Evolutionary conservation across 2,888 invertebrate species (phyloP).

Genomic region (Drosophila peninsularis): DNA sequence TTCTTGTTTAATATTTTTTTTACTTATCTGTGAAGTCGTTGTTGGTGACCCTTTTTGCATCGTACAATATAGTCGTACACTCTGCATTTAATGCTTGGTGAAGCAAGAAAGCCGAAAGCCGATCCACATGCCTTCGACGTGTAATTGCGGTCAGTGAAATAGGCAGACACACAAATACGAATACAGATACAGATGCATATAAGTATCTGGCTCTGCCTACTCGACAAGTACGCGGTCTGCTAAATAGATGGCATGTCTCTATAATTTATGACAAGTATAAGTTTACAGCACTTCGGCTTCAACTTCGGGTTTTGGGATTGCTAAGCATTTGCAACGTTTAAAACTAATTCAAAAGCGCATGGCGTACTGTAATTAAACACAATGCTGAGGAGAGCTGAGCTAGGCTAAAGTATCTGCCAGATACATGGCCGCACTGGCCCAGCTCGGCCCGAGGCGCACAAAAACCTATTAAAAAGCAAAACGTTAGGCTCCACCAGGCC

Average conservation of each 20-base stretch:
- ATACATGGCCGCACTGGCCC: slow-evolving; percentile 32
- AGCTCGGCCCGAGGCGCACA: slow-evolving; percentile 51
- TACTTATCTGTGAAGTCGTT: slow-evolving; percentile 30
- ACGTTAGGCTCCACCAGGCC: slow-evolving; percentile 53
- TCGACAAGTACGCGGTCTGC: slow-evolving; percentile 37
- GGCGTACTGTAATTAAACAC: slow-evolving; percentile 73
- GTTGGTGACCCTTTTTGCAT: slow-evolving; percentile 25
- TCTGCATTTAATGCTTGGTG: slow-evolving; percentile 54
- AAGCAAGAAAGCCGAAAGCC: slow-evolving; percentile 49
- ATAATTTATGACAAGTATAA: slow-evolving; percentile 75
- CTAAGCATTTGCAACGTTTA: slow-evolving; percentile 56
- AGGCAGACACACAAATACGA: not conserved
- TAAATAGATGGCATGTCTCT: slow-evolving; percentile 39
- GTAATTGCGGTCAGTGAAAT: slow-evolving; percentile 48
- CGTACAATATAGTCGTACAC: slow-evolving; percentile 11
- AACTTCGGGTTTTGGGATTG: slow-evolving; percentile 19
- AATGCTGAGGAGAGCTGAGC: slow-evolving; percentile 32
- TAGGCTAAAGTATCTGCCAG: slow-evolving; percentile 63
- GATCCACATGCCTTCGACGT: slow-evolving; percentile 47
- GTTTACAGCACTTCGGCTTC: slow-evolving; percentile 49
- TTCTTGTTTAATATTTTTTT: not conserved
- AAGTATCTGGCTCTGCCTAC: not conserved
- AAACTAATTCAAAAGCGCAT: slow-evolving; percentile 72
- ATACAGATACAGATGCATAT: not conserved
- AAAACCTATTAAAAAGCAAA: slow-evolving; percentile 74